These are phyloP conservation scores for Emydocephalus ijimae DNA, from an alignment of 2,113 vertebrate genomes.

Conservation along the genomic window DNA sequence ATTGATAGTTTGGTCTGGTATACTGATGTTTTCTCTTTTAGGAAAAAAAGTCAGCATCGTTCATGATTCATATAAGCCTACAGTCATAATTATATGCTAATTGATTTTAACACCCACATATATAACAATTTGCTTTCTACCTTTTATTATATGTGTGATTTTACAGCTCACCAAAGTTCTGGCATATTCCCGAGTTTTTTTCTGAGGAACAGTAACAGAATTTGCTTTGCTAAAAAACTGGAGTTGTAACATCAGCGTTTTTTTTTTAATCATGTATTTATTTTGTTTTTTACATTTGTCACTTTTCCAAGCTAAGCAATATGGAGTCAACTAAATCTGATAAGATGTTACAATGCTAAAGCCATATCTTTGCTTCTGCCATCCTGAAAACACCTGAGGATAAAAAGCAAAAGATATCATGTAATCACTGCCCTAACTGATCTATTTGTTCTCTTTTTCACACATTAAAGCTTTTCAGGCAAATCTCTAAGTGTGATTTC, in stretches of 20 bases:
- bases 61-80: conserved; percentile 59
- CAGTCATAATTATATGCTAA: conserved; percentile 39
- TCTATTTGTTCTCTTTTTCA: neutral
- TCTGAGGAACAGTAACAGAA: conserved; percentile 42
- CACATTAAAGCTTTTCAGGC: neutral
- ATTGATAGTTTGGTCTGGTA: conserved; percentile 51
- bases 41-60: conserved; percentile 30
- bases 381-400: neutral
- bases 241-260: neutral
- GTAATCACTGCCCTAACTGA: neutral
- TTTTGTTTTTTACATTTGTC: neutral
- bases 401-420: neutral
- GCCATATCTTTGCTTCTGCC: neutral
- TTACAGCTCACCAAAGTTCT: conserved; percentile 31
- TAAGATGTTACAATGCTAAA: too few relatives aligned
- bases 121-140: conserved; percentile 39
- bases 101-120: conserved; percentile 47
- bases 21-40: conserved; percentile 16
- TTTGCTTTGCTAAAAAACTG: conserved; percentile 24
- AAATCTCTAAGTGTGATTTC: neutral
- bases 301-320: neutral
- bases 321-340: neutral
- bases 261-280: neutral
- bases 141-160: conserved; percentile 42
- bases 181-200: conserved; percentile 20